Evolutionary conservation across 2,888 invertebrate species (phyloP), one percentile per base, ranked within the genome.

Genomic region (Metellina segmentata): DNA sequence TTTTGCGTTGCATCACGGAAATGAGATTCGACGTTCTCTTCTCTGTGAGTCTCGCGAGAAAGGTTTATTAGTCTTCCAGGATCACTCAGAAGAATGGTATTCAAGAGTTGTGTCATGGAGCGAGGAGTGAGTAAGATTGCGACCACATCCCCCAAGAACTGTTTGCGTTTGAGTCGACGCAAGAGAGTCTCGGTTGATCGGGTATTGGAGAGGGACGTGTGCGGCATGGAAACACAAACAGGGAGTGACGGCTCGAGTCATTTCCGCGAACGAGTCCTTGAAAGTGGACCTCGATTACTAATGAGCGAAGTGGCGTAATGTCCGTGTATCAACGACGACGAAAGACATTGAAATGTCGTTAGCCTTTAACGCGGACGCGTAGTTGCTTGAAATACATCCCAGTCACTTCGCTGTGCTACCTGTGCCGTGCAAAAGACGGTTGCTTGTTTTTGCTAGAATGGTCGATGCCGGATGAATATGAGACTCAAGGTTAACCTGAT

Each of bases 261-360:
- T 79, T 79, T 79, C 79, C 79, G 53, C n/a, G 79, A 79, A 34
- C 6, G n/a, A 20, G 79, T 34, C 79, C 79, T 61, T 79, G 61
- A 34, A 13, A 61, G 61, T 7, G 53, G 79, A 79, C 79, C 79
- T 61, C 16, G 20, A 72, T 71, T 69, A 34, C 34, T 34, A 34
- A 34, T 34, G 34, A 34, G 34, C 34, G 34, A 34, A 34, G 61
- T 61, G 61, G 61, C 61, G 61, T 61, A 61, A 61, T 61, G 61
- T 61, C 61, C 61, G 61, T 61, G 34, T 34, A 34, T 34, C 1
- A 61, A 61, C 4, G 61, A 61, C 61, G 61, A 61, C 34, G 34
- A 34, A 34, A 34, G 34, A 34, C 61, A 61, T 61, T 61, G 61
- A 61, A 16, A 61, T 61, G 61, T 61, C 61, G 61, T 61, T 61